Conservation (phyloP, 2,113 vertebrate species). For the Thryonomys swinderianus region DNA sequence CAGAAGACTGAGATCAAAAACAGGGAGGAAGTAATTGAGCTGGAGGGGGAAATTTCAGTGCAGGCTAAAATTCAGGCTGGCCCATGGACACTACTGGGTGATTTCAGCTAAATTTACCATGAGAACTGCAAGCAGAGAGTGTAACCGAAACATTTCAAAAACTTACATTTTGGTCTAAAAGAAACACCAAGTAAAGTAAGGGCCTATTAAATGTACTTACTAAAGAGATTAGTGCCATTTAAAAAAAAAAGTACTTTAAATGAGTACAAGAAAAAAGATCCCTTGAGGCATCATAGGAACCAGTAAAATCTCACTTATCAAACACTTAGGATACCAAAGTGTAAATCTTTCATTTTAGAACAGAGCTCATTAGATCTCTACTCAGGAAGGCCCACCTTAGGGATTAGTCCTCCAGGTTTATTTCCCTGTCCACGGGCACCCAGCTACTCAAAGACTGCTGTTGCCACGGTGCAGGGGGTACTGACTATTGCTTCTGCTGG, state of each 20-base stretch:
- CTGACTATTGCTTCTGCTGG: not conserved
- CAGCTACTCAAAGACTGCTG: not conserved
- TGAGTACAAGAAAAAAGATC: not conserved
- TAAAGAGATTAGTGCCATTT: not conserved
- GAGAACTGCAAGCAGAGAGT: not conserved
- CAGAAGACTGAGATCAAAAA: not conserved
- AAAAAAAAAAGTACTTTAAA: not conserved
- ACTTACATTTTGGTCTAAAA: not conserved
- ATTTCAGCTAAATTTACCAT: not conserved
- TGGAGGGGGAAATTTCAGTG: not conserved
- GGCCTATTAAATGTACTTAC: not conserved
- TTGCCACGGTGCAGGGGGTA: not conserved
- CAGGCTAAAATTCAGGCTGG: not conserved
- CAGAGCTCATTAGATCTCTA: not conserved
- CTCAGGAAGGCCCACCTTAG: not conserved
- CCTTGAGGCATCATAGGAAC: not conserved
- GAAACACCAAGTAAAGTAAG: not conserved
- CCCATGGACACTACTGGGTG: too few species aligned
- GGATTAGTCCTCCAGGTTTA: not conserved
- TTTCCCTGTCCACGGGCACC: not conserved
- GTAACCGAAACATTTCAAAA: not conserved
- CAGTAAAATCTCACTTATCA: not conserved
- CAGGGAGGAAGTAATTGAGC: not conserved
- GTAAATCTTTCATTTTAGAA: not conserved
- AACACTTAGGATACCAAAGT: not conserved